Evolutionary conservation across 2,888 invertebrate genomes (phyloP), one percentile per base, ranked within the genome.

Genomic region (Polymixis lichenea): DNA sequence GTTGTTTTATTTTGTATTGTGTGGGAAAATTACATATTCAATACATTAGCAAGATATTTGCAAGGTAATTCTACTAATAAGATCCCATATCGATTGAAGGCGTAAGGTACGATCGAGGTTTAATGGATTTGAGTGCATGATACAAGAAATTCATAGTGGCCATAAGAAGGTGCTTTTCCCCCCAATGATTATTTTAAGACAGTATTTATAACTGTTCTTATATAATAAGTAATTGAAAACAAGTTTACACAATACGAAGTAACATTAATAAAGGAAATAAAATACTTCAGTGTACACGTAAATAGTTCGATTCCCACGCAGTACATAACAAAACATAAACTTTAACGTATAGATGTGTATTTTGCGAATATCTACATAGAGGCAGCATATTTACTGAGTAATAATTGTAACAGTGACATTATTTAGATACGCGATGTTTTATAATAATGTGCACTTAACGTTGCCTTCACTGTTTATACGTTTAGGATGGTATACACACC

Each of bases 341-440:
- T 88, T 90, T 91, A 90, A 91, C 88, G 89, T 92, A 94, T 94
- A 95, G 93, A 95, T 91, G 90, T 93, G 90, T 95, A 96, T 95
- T 96, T 95, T 95, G 95, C 94, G 94, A 95, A 93, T 93, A 94
- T 95, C 94, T 96, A 95, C 94, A 95, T 95, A 95, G 94, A 95
- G 94, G 94, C 94, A 94, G 94, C 93, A 92, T 95, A 95, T 95
- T 95, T 95, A 95, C 94, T 90, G 92, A 91, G 89, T 92, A 88
- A 90, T 92, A 88, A 91, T 89, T 89, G 83, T 89, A 87, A 90
- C 90, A 82, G 88, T 91, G 88, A 90, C 89, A 91, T 83, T 91
- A 90, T 89, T 90, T 92, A 93, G 90, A 87, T 93, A 92, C 83
- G 92, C 91, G 88, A 90, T 92, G 89, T 90, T 89, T n/a, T 90